Conservation (phyloP, 2,797 vertebrate genomes). For the Enteromius paludinosus region DNA sequence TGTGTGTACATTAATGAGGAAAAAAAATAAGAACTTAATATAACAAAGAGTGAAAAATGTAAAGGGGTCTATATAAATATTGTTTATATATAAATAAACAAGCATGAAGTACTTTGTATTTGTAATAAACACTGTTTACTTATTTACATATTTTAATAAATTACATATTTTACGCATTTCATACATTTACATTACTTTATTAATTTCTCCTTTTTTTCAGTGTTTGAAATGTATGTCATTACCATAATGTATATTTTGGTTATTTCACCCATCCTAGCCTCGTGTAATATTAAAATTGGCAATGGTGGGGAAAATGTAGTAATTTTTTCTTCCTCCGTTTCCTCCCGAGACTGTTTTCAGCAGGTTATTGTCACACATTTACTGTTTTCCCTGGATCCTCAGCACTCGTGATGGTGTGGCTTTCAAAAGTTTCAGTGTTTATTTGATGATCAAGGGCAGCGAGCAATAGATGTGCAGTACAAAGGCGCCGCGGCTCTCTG, state of each 20-base stretch:
- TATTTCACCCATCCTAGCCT: not conserved
- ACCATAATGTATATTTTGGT: not conserved
- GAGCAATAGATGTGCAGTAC: conserved; percentile 69
- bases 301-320: not conserved
- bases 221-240: not conserved
- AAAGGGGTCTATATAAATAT: too few relatives aligned
- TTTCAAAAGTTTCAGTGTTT: conserved; percentile 70
- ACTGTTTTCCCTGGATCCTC: conserved; percentile 66
- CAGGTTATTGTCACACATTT: conserved; percentile 70
- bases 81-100: not conserved
- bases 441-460: conserved; percentile 77
- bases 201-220: not conserved
- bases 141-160: not conserved
- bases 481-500: conserved; percentile 62
- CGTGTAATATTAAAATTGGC: conserved; percentile 9
- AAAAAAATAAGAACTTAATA: too few relatives aligned
- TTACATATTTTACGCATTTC: not conserved
- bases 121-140: not conserved
- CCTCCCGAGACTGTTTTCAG: conserved; percentile 52
- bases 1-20: too few relatives aligned
- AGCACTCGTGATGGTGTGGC: conserved; percentile 61
- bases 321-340: conserved; percentile 54
- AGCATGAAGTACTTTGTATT: not conserved
- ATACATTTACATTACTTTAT: not conserved
- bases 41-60: too few relatives aligned